These are phyloP conservation scores for Pandemis heparana DNA, from an alignment of 2,888 invertebrate genomes.

Conservation along the genomic window DNA sequence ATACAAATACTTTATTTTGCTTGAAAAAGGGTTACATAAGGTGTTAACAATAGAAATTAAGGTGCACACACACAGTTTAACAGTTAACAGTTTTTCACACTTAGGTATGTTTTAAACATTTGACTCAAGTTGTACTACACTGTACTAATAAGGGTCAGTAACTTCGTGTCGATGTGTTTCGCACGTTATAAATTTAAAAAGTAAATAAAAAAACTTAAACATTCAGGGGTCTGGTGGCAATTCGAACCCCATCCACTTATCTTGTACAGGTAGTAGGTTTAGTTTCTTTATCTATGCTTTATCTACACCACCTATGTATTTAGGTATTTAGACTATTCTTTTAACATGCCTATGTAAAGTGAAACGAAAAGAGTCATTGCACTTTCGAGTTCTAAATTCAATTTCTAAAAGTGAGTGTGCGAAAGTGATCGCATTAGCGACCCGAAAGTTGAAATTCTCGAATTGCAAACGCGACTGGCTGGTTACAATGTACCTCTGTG, in stretches of 20 bases:
- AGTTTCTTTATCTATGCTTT: not conserved
- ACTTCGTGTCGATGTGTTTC: not conserved
- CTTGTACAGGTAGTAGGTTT: no score
- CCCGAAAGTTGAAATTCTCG: conserved; percentile 29
- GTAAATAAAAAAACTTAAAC: not conserved
- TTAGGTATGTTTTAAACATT: not conserved
- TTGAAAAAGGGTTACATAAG: no score
- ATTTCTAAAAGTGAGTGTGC: conserved; percentile 31
- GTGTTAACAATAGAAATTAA: no score
- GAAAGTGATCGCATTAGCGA: conserved; percentile 27
- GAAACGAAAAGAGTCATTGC: not conserved
- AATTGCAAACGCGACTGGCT: conserved; percentile 32
- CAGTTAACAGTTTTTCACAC: not conserved
- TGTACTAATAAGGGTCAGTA: conserved; percentile 2
- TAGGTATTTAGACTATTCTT: not conserved
- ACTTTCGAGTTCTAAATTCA: conserved; percentile 16
- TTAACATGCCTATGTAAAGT: not conserved
- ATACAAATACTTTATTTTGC: no score
- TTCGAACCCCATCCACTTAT: no score
- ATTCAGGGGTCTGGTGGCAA: not conserved
- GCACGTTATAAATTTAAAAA: no score
- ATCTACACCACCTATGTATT: not conserved
- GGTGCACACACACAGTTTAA: no score
- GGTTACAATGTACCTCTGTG: conserved; percentile 16
- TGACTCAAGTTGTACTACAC: not conserved